Conservation (phyloP, 2,113 vertebrate species). For the Pheucticus melanocephalus region DNA sequence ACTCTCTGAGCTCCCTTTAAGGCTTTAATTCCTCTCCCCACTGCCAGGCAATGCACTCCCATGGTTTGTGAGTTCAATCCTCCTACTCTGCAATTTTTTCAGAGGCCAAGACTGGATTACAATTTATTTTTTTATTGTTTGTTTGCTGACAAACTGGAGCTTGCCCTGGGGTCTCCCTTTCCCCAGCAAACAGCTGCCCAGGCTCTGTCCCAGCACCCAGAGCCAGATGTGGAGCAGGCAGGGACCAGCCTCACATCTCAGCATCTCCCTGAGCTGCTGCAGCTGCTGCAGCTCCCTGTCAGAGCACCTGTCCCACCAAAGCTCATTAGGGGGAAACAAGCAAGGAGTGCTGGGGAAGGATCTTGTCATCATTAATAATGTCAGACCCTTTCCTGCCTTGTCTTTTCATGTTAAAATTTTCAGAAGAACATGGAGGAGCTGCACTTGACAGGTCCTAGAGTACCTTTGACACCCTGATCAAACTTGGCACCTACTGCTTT, state of each 20-base stretch:
- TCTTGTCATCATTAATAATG: slow-evolving; percentile 34
- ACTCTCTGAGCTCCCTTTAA: neutral
- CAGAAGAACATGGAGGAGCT: neutral
- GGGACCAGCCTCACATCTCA: neutral
- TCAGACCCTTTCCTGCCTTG: neutral
- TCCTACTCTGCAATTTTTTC: too few species aligned
- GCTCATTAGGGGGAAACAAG: slow-evolving; percentile 42
- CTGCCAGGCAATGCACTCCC: neutral
- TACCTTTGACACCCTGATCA: slow-evolving; percentile 50
- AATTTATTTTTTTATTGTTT: neutral
- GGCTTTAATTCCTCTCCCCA: neutral
- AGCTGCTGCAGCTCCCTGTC: neutral
- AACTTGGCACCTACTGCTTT: neutral
- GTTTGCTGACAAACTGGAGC: neutral
- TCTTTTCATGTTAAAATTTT: slow-evolving; percentile 38
- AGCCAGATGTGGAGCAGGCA: neutral
- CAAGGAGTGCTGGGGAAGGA: slow-evolving; percentile 6
- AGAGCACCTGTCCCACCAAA: neutral
- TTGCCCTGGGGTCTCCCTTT: neutral
- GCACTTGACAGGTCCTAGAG: slow-evolving; percentile 2
- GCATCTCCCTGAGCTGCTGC: neutral
- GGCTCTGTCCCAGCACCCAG: neutral
- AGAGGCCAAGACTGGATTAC: too few species aligned
- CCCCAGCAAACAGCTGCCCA: neutral
- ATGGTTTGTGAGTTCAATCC: neutral